A percentile compares a stretch with the other conserved stretches of the same genome.
Conservation (phyloP, 2,888 invertebrate genomes). For the Drosophila atroscutellata region DNA sequence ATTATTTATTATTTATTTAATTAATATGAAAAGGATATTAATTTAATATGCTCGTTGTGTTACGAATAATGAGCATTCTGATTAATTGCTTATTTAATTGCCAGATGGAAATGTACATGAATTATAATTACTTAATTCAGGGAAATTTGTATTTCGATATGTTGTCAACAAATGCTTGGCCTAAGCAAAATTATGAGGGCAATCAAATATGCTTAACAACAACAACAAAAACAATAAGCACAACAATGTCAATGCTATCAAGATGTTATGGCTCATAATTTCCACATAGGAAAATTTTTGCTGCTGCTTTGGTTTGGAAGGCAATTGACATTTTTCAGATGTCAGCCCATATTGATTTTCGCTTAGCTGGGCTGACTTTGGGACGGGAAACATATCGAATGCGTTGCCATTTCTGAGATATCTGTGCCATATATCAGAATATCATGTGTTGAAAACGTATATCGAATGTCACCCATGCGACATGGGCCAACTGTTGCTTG, state of each 20-base stretch:
- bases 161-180: constrained; percentile 31
- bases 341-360: constrained; percentile 61
- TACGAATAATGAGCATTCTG: not conserved
- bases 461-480: constrained; percentile 11
- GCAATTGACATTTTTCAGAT: constrained; percentile 67
- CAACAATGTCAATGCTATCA: constrained; percentile 29
- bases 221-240: not conserved
- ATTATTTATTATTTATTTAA: not conserved
- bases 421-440: constrained; percentile 48
- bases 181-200: constrained; percentile 24
- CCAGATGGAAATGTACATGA: not conserved
- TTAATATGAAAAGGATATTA: not conserved
- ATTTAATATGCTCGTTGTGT: not conserved
- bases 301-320: constrained; percentile 14
- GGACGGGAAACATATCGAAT: constrained; percentile 55
- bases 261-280: constrained; percentile 41
- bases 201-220: constrained; percentile 34
- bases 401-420: constrained; percentile 57
- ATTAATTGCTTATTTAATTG: constrained; percentile 6
- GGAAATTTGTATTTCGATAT: constrained; percentile 25
- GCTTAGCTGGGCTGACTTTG: constrained; percentile 47
- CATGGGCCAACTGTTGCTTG: constrained; percentile 53
- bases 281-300: constrained; percentile 22
- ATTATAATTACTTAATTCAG: constrained; percentile 10
- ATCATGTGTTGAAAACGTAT: constrained; percentile 3